Conservation (phyloP, 2,113 vertebrate genomes). For the Asarcornis scutulata region DNA sequence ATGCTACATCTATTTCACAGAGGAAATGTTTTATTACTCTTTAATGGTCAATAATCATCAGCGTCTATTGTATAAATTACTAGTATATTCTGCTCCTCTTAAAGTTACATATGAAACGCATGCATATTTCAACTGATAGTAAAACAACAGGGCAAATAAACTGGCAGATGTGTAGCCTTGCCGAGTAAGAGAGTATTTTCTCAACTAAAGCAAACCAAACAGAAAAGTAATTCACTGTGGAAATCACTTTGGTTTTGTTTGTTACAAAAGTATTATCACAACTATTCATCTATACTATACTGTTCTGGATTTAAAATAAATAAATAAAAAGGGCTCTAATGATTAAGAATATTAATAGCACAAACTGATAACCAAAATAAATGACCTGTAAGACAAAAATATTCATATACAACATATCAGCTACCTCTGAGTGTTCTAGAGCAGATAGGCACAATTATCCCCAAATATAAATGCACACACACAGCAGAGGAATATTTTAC, state of each 20-base stretch:
- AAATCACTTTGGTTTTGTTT: not conserved
- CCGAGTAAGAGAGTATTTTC: not conserved
- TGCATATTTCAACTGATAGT: not conserved
- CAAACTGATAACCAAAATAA: not conserved
- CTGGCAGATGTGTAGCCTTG: not conserved
- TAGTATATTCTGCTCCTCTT: not conserved
- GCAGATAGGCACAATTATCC: not conserved
- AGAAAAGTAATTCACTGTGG: not conserved
- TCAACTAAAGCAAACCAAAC: not conserved
- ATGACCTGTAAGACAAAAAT: not conserved
- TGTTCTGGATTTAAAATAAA: not conserved
- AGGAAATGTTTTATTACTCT: slow-evolving; percentile 46
- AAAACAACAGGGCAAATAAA: slow-evolving; percentile 12
- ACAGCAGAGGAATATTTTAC: not conserved
- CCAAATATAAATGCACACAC: not conserved
- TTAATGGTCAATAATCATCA: slow-evolving; percentile 55
- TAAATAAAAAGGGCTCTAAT: not conserved
- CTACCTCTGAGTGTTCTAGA: not conserved
- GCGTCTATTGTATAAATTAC: slow-evolving; percentile 40
- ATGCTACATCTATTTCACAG: slow-evolving; percentile 20
- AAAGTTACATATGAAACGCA: not conserved
- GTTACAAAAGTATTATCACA: not conserved
- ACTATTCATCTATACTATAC: not conserved
- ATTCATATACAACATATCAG: not conserved
- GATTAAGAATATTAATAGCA: not conserved